Evolutionary conservation across 2,113 vertebrate genomes (phyloP).

Genomic region (Urocitellus parryii): DNA sequence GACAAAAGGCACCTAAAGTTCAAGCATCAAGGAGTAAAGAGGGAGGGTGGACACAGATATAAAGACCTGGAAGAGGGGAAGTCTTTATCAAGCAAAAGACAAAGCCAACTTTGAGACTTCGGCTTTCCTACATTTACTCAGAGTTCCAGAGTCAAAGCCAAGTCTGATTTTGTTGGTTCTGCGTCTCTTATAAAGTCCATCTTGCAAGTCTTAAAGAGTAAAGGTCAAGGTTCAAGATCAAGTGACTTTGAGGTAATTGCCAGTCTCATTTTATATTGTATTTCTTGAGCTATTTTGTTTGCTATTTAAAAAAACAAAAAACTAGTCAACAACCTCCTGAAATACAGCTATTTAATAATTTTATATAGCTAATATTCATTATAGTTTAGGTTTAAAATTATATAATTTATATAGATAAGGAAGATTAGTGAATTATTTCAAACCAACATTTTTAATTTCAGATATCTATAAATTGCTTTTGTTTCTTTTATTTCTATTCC

Average conservation of each 20-base stretch:
- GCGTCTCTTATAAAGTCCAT: slow-evolving; percentile 89
- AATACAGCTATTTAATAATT: slow-evolving; percentile 56
- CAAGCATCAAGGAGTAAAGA: slow-evolving; percentile 92
- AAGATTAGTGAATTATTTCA: slow-evolving; percentile 58
- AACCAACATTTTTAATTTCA: slow-evolving; percentile 48
- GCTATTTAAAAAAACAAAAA: slow-evolving; percentile 48
- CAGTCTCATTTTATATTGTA: slow-evolving; percentile 92
- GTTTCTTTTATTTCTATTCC: slow-evolving; percentile 51
- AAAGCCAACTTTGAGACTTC: slow-evolving; percentile 91
- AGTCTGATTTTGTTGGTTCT: slow-evolving; percentile 88
- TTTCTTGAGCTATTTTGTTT: slow-evolving; percentile 81
- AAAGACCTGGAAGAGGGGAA: slow-evolving; percentile 91
- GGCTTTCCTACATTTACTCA: slow-evolving; percentile 89
- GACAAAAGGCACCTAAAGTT: slow-evolving; percentile 92
- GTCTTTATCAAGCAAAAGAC: slow-evolving; percentile 87
- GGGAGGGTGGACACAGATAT: slow-evolving; percentile 91
- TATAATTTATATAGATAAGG: slow-evolving; percentile 52
- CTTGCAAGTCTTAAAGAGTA: slow-evolving; percentile 94
- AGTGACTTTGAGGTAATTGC: slow-evolving; percentile 94
- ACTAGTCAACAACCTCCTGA: slow-evolving; percentile 56
- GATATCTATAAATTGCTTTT: slow-evolving; percentile 54
- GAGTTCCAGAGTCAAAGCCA: slow-evolving; percentile 90
- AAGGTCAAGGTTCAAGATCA: slow-evolving; percentile 96
- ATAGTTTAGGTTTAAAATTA: slow-evolving; percentile 58
- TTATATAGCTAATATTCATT: slow-evolving; percentile 64